Percentiles rank a stretch among this genome's conserved stretches.
phyloP scores from a whole-genome alignment of 2,113 vertebrate genomes.

The Argyrosomus japonicus region DNA sequence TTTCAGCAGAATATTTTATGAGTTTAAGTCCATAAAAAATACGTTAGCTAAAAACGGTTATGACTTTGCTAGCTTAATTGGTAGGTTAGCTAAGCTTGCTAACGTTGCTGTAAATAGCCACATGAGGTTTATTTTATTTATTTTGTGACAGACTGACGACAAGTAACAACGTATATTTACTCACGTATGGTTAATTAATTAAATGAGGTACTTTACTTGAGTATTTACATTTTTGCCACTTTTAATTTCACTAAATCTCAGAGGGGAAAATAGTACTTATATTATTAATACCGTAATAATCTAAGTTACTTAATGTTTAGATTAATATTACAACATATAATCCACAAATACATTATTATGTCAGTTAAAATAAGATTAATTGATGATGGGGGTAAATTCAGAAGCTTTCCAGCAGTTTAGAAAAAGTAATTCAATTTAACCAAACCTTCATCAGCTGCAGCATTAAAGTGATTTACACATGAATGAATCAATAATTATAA shows the following conservation, averaged over 20 bases:
- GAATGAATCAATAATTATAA: background rate
- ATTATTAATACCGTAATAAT: background rate
- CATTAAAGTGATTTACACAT: background rate
- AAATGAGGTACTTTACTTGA: background rate
- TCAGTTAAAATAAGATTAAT: background rate
- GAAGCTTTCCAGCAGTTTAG: background rate
- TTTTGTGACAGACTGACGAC: background rate
- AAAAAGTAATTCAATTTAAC: background rate
- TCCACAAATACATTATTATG: background rate
- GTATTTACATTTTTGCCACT: background rate
- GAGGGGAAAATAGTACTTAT: background rate
- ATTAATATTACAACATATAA: background rate
- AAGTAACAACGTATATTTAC: background rate
- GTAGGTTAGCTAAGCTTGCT: background rate
- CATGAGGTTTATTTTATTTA: background rate
- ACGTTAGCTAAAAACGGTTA: background rate
- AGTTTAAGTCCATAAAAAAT: background rate
- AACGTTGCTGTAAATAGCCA: background rate
- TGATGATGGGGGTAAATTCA: background rate
- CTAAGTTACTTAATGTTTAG: background rate
- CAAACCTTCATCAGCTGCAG: background rate
- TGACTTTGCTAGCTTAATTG: background rate
- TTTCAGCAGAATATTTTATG: background rate
- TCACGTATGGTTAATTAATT: background rate
- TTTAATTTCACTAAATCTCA: background rate